These are phyloP conservation scores for Eufriesea mexicana DNA, from an alignment of 1,140 invertebrate species.

Conservation along the genomic window DNA sequence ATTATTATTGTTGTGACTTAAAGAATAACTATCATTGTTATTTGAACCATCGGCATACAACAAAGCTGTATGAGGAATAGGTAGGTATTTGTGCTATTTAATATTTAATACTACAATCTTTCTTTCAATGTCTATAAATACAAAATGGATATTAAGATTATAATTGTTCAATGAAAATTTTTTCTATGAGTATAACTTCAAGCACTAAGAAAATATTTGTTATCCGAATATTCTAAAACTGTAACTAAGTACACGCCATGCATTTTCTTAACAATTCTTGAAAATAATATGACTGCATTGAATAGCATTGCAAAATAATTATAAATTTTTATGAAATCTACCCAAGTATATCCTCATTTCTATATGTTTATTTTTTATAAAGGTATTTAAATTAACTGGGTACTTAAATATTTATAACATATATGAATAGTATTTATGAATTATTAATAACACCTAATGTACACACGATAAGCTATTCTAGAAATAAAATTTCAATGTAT, in stretches of 20 bases:
- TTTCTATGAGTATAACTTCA: conserved; percentile 24
- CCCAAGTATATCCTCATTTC: conserved; percentile 7
- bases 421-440: neutral
- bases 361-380: neutral
- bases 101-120: conserved; percentile 10
- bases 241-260: conserved; percentile 48
- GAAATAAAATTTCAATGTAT: neutral
- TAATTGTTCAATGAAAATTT: neutral
- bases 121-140: conserved; percentile 8
- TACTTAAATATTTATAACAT: conserved; percentile 9
- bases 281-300: conserved; percentile 18
- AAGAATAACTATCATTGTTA: conserved; percentile 58
- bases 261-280: conserved; percentile 32
- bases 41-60: conserved; percentile 60
- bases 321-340: conserved; percentile 10
- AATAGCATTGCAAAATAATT: conserved; percentile 11
- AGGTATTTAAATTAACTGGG: neutral
- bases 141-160: conserved; percentile 11
- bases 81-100: conserved; percentile 9
- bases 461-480: neutral
- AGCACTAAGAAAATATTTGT: conserved; percentile 20
- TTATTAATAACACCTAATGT: neutral
- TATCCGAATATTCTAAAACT: conserved; percentile 26
- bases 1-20: conserved; percentile 19
- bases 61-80: conserved; percentile 27